Evolutionary conservation across 2,113 vertebrate species (phyloP).

Genomic region (Calypte anna): DNA sequence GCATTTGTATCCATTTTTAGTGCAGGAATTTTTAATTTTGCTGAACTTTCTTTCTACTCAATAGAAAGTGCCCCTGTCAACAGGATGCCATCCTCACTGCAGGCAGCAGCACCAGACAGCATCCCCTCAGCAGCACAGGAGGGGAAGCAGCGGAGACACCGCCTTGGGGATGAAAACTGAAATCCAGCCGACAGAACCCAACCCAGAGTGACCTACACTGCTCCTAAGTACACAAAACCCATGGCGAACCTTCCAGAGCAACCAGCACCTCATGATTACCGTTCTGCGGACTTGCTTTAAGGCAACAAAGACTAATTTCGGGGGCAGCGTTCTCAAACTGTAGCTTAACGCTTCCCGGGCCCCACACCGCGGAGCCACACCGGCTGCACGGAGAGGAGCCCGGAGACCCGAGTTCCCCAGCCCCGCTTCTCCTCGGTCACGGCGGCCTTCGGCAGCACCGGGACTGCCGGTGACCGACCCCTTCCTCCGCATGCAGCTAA

Average conservation of each 20-base stretch:
- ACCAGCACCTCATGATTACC: background rate
- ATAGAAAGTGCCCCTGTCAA: accelerated
- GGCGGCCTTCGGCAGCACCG: background rate
- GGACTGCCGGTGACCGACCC: background rate
- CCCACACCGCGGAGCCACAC: accelerated
- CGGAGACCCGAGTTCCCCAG: too few species aligned
- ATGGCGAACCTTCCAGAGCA: accelerated
- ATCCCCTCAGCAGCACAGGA: accelerated
- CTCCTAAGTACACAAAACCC: accelerated
- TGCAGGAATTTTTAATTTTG: background rate
- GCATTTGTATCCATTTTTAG: background rate
- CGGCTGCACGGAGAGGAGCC: accelerated
- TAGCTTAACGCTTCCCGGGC: background rate
- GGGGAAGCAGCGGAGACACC: background rate
- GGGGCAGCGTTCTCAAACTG: accelerated
- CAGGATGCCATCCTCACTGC: accelerated
- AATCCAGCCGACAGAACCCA: background rate
- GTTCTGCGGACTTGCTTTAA: background rate
- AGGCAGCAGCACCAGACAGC: accelerated
- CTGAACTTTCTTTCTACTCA: background rate
- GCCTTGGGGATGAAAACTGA: accelerated
- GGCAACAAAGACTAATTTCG: background rate
- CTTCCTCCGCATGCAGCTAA: background rate
- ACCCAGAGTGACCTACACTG: accelerated
- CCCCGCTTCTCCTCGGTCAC: background rate